Conservation (phyloP, 2,113 vertebrate species). For the Leptobrachium leishanense region DNA sequence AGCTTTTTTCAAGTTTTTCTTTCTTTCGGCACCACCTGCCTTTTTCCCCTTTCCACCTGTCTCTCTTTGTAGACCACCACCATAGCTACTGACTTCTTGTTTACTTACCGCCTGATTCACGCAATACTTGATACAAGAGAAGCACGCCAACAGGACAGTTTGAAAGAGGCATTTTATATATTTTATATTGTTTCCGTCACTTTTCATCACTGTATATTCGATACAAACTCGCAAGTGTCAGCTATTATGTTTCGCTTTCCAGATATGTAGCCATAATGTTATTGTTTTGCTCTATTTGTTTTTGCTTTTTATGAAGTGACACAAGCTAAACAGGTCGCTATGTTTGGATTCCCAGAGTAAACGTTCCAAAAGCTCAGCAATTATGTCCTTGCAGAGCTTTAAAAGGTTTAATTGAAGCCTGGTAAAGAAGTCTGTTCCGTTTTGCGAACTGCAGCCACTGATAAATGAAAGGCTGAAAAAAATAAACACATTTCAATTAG, state of each 20-base stretch:
- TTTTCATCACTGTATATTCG: too few relatives aligned
- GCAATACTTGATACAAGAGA: too few relatives aligned
- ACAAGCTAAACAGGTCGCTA: slow-evolving; percentile 18
- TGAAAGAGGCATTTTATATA: too few relatives aligned
- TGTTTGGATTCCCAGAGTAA: slow-evolving; percentile 30
- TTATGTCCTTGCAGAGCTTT: slow-evolving; percentile 41
- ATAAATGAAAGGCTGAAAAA: slow-evolving; percentile 34
- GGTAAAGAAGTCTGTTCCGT: slow-evolving; percentile 35
- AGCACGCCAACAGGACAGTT: too few relatives aligned
- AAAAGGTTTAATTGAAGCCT: slow-evolving; percentile 42
- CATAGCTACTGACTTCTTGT: too few relatives aligned
- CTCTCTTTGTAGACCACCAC: too few relatives aligned
- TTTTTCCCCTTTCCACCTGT: too few relatives aligned
- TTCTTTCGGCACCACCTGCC: too few relatives aligned
- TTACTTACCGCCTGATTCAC: too few relatives aligned
- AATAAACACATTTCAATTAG: slow-evolving; percentile 53
- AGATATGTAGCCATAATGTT: slow-evolving; percentile 11
- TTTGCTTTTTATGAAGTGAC: neutral
- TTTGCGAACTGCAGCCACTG: slow-evolving; percentile 28
- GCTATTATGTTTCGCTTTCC: neutral
- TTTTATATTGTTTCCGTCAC: too few relatives aligned
- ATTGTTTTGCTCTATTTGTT: slow-evolving; percentile 13
- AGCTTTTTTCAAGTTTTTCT: too few relatives aligned
- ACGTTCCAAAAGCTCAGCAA: slow-evolving; percentile 33
- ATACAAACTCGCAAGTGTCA: neutral